These are phyloP conservation scores for Tupiocoris notatus DNA, from an alignment of 2,888 invertebrate species.

Conservation along the genomic window DNA sequence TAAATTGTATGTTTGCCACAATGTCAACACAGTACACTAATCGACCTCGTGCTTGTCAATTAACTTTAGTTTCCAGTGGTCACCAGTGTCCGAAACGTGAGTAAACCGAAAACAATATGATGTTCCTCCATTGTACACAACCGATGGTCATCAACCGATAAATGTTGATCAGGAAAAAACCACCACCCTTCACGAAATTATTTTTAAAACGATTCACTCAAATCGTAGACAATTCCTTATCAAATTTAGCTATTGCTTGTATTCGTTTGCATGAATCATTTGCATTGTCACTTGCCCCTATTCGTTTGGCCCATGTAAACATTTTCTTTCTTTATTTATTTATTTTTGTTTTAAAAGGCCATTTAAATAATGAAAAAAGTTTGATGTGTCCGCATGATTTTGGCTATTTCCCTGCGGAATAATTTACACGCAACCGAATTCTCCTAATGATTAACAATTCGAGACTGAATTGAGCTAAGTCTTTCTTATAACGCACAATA, in stretches of 20 bases:
- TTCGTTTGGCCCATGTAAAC: not conserved
- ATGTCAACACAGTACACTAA: not conserved
- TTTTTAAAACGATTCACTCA: not conserved
- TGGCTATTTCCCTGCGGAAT: too few species aligned
- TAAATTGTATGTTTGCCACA: not conserved
- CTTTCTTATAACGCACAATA: too few species aligned
- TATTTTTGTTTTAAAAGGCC: not conserved
- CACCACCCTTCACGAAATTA: not conserved
- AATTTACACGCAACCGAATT: too few species aligned
- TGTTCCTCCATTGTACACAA: not conserved
- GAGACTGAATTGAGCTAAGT: too few species aligned
- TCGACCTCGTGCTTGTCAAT: not conserved
- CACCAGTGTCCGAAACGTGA: conserved; percentile 34
- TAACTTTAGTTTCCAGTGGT: conserved; percentile 20
- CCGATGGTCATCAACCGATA: not conserved
- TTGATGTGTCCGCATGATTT: too few species aligned
- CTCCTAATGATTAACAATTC: too few species aligned
- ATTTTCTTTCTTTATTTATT: not conserved
- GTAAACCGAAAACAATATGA: not conserved
- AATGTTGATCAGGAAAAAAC: not conserved
- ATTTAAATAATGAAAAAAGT: too few species aligned
- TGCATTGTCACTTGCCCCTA: not conserved
- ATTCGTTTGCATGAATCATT: not conserved
- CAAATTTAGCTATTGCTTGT: not conserved
- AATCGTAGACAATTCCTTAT: not conserved